phyloP scores from a whole-genome alignment of 2,797 vertebrate genomes.

The Galago senegalensis region DNA sequence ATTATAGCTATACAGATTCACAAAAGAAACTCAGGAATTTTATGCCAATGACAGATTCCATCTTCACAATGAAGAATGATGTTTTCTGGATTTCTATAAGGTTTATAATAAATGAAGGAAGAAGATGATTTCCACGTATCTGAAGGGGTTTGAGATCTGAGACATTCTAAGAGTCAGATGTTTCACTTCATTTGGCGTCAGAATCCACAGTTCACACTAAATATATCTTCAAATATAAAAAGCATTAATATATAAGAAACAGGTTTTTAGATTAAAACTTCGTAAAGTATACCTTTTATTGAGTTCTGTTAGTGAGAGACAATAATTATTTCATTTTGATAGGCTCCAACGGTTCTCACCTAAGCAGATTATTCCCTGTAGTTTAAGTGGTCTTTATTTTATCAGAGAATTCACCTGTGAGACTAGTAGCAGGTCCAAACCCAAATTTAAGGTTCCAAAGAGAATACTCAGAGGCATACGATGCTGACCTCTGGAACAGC shows the following conservation, averaged over 20 bases:
- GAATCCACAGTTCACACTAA: conserved; percentile 5
- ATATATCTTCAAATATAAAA: background rate
- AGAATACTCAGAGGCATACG: background rate
- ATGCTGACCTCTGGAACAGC: background rate
- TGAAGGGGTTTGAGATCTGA: background rate
- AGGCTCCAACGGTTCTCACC: background rate
- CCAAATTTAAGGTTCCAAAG: background rate
- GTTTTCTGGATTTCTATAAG: background rate
- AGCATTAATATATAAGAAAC: background rate
- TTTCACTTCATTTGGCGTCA: background rate
- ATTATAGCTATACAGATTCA: background rate
- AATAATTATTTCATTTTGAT: background rate
- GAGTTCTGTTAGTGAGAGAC: background rate
- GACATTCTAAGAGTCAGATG: background rate
- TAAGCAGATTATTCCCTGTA: background rate
- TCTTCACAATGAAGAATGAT: background rate
- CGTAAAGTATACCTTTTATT: background rate
- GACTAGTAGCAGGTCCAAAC: background rate
- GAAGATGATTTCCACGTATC: background rate
- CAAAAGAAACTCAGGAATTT: conserved; percentile 7
- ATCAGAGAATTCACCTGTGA: background rate
- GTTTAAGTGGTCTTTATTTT: background rate
- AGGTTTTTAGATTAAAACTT: background rate
- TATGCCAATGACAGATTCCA: background rate
- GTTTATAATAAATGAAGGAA: background rate